Evolutionary conservation across 2,888 invertebrate species (phyloP), one percentile per base, ranked within the genome.

Genomic region (Spialia ferax): DNA sequence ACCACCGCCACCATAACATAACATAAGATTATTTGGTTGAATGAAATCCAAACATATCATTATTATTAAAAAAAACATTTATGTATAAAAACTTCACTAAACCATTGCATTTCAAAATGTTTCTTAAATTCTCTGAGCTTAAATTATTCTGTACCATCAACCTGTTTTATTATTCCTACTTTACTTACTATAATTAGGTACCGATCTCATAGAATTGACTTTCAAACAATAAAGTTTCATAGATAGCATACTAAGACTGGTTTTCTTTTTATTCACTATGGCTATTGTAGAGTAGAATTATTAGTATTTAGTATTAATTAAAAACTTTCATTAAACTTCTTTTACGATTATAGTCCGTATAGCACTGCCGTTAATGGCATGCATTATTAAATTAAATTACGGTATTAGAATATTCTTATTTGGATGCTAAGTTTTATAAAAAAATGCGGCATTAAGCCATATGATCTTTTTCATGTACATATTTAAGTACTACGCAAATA

Each of bases 111-210:
- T n/a, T n/a, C n/a, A 26, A 4, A 26, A 26, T 26, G 3, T 26
- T 5, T 2, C 13, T 38, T 13, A n/a, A n/a, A 15, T 23, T 26
- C 63, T 55, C 55, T 63, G 20, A 10, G 13, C 5, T 11, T 11
- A 42, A 18, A 29, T 42, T 63, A 63, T 38, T 20, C 63, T 63
- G 23, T 26, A 13, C 18, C 10, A 4, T 55, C 55, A 56, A 66
- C 63, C 63, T 66, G 69, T 70, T 70, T 68, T 63, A 61, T 66
- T 59, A 55, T 63, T 55, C 63, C 56, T 35, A 64, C 56, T 69
- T 67, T 35, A 64, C 56, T 69, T 67, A 57, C 63, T 63, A 69
- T 71, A 68, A 71, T 71, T 69, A n/a, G n/a, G n/a, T n/a, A 69
- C 69, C 35, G 62, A 71, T 71, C 63, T 68, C 32, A 57, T 64